A percentile compares a stretch with the other conserved stretches of the same genome.
phyloP scores from a whole-genome alignment of 2,888 invertebrate species.

The Drosophila histrio region DNA sequence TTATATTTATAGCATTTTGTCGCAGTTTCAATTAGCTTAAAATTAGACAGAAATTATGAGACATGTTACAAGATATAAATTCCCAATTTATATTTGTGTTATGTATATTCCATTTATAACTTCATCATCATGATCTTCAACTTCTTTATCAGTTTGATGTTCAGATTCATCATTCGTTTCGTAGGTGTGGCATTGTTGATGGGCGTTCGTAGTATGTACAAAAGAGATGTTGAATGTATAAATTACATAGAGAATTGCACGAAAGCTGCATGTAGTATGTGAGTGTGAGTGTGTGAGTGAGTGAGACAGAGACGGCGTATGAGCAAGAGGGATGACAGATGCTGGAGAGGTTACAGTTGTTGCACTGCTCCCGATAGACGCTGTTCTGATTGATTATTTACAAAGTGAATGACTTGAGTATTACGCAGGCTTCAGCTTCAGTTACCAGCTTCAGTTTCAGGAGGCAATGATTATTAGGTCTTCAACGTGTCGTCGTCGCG shows the following conservation, averaged over 20 bases:
- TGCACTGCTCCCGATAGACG: conserved; percentile 19
- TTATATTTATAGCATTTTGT: conserved; percentile 82
- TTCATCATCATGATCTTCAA: conserved; percentile 12
- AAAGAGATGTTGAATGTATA: conserved; percentile 46
- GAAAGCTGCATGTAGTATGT: conserved; percentile 62
- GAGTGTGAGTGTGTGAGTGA: conserved; percentile 21
- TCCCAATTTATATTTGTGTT: conserved; percentile 53
- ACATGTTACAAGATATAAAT: conserved; percentile 58
- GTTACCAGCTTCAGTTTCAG: conserved; percentile 17
- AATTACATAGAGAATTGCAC: conserved; percentile 63
- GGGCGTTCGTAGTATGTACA: conserved; percentile 64
- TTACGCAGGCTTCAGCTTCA: conserved; percentile 56
- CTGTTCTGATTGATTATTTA: conserved; percentile 44
- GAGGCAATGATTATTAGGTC: conserved; percentile 49
- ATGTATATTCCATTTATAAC: conserved; percentile 44
- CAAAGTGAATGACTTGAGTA: conserved; percentile 67
- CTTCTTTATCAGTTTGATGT: conserved; percentile 9
- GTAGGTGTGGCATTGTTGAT: conserved; percentile 55
- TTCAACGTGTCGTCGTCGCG: conserved; percentile 53
- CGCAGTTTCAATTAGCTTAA: conserved; percentile 78
- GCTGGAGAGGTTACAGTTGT: conserved; percentile 19
- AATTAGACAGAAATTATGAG: conserved; percentile 70
- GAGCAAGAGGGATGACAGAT: conserved; percentile 25
- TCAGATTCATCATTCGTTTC: conserved; percentile 36
- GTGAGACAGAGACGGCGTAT: conserved; percentile 35